These are phyloP conservation scores for Argyresthia goedartella DNA, from an alignment of 2,888 invertebrate genomes.

Conservation along the genomic window DNA sequence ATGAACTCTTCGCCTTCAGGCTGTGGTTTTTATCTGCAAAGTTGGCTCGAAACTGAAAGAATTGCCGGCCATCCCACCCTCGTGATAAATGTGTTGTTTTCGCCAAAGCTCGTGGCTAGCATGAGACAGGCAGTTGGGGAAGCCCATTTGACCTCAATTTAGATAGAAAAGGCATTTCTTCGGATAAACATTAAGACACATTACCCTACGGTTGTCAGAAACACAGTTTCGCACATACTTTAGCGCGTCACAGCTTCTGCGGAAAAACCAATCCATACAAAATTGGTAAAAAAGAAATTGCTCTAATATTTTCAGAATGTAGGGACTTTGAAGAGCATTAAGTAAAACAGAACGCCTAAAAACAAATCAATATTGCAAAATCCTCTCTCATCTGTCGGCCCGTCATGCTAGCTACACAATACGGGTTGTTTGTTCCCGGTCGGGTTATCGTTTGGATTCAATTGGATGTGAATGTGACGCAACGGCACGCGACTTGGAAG, in stretches of 20 bases:
- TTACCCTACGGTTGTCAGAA: too few species aligned
- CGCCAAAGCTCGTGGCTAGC: constrained; percentile 21
- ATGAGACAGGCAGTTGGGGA: background rate
- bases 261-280: too few species aligned
- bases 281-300: too few species aligned
- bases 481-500: background rate
- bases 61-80: constrained; percentile 43
- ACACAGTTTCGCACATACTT: too few species aligned
- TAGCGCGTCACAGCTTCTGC: too few species aligned
- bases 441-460: constrained; percentile 7
- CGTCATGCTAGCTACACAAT: too few species aligned
- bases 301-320: too few species aligned
- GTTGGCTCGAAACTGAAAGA: constrained; percentile 31
- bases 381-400: too few species aligned
- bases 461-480: constrained; percentile 11
- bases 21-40: constrained; percentile 54
- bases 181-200: too few species aligned
- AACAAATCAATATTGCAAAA: too few species aligned
- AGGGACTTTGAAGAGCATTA: too few species aligned
- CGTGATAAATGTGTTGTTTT: constrained; percentile 69
- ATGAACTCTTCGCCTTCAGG: constrained; percentile 41
- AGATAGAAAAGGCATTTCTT: constrained; percentile 16
- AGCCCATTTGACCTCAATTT: background rate
- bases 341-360: too few species aligned
- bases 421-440: constrained; percentile 40